Evolutionary conservation across 2,113 vertebrate species (phyloP).

Genomic region (Anarrhichthys ocellatus): DNA sequence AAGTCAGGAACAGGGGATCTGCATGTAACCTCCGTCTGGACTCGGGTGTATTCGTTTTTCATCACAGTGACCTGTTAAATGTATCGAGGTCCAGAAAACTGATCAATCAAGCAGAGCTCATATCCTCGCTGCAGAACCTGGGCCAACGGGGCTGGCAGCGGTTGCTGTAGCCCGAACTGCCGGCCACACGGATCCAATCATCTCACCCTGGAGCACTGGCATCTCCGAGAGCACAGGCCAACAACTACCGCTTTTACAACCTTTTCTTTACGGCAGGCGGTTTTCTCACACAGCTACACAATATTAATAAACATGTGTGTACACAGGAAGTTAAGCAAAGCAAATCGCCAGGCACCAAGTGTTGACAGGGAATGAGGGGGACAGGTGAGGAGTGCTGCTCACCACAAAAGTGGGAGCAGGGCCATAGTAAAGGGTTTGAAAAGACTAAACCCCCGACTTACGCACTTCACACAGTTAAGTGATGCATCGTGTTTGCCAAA

Average conservation of each 20-base stretch:
- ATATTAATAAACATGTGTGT: slow-evolving; percentile 72
- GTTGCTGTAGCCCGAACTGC: slow-evolving; percentile 73
- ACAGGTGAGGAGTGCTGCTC: slow-evolving; percentile 60
- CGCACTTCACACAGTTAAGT: slow-evolving; percentile 16
- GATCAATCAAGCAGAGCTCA: slow-evolving; percentile 79
- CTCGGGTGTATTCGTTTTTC: slow-evolving; percentile 59
- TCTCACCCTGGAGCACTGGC: slow-evolving; percentile 78
- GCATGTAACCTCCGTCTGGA: slow-evolving; percentile 57
- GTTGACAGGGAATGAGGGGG: slow-evolving; percentile 57
- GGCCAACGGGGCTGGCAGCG: slow-evolving; percentile 81
- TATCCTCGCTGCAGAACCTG: slow-evolving; percentile 64
- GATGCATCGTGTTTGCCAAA: slow-evolving; percentile 21
- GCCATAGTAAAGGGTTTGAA: slow-evolving; percentile 43
- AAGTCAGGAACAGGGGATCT: slow-evolving; percentile 45
- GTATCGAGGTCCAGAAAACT: slow-evolving; percentile 60
- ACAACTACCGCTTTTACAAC: slow-evolving; percentile 74
- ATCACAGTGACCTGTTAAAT: slow-evolving; percentile 65
- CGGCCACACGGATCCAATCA: slow-evolving; percentile 73
- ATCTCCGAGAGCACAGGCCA: slow-evolving; percentile 73
- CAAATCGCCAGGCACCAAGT: slow-evolving; percentile 50
- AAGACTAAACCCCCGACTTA: slow-evolving; percentile 15
- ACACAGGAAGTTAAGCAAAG: slow-evolving; percentile 62
- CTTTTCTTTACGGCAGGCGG: slow-evolving; percentile 55
- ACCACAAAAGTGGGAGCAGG: slow-evolving; percentile 27
- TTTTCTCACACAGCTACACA: slow-evolving; percentile 65